phyloP scores from a whole-genome alignment of 2,888 invertebrate species.

The Lomographa bimaculata region DNA sequence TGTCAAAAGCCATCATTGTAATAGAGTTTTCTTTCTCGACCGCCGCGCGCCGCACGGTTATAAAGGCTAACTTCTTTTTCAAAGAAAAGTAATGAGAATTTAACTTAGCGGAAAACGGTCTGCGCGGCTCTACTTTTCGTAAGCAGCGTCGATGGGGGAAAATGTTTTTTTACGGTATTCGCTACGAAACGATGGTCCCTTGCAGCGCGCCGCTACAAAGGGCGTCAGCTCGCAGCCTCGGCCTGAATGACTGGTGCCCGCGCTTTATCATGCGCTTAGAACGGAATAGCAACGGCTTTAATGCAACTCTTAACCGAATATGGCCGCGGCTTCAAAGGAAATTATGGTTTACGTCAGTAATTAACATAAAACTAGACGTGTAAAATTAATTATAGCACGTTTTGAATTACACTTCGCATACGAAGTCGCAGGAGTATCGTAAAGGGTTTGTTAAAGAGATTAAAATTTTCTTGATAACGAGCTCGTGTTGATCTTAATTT shows the following conservation, averaged over 20 bases:
- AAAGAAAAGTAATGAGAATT: slow-evolving; percentile 79
- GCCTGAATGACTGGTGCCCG: slow-evolving; percentile 48
- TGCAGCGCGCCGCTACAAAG: slow-evolving; percentile 58
- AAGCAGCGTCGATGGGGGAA: slow-evolving; percentile 57
- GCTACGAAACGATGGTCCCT: slow-evolving; percentile 53
- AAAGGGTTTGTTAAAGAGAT: slow-evolving; percentile 21
- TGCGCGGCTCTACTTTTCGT: slow-evolving; percentile 52
- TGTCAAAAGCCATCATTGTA: slow-evolving; percentile 73
- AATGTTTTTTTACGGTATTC: slow-evolving; percentile 71
- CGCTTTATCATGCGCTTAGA: slow-evolving; percentile 64
- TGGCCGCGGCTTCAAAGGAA: slow-evolving; percentile 52
- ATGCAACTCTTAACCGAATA: slow-evolving; percentile 58
- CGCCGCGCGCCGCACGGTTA: slow-evolving; percentile 60
- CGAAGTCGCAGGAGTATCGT: slow-evolving; percentile 12
- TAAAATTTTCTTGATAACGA: slow-evolving; percentile 34
- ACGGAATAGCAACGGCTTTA: slow-evolving; percentile 60
- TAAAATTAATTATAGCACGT: slow-evolving; percentile 34
- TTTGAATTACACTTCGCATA: slow-evolving; percentile 16
- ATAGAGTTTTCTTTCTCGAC: slow-evolving; percentile 71
- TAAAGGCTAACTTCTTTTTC: slow-evolving; percentile 75
- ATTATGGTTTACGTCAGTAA: slow-evolving; percentile 54
- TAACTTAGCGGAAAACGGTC: slow-evolving; percentile 77
- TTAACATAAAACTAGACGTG: slow-evolving; percentile 54
- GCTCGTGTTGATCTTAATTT: slow-evolving; percentile 48
- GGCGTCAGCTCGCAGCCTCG: slow-evolving; percentile 39